Base-by-base conservation (phyloP, 2,113 vertebrate species). In the Craseonycteris thonglongyai region DNA sequence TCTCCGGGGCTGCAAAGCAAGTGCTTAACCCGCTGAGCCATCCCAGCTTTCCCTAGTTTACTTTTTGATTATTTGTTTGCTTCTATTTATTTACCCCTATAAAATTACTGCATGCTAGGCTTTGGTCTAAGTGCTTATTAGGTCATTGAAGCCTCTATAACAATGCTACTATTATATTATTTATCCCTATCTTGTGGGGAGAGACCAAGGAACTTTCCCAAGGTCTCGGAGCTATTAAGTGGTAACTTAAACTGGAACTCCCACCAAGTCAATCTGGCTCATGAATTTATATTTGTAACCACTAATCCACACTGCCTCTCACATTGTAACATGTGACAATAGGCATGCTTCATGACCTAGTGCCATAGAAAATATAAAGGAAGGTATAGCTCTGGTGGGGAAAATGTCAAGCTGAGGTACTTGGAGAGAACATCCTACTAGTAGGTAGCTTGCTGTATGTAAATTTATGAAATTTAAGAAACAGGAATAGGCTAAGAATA, bases 381-480 rank as follows among this genome's bases (percentile, higher is more conserved):
- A 65, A 69, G 0, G 3, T 6, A 13, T 74, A 42, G 26, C 15
- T 85, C 51, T 72, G 18, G 7, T 86, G 19, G 45, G 28, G 26
- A 45, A 66, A 16, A 61, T 30, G 18, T 71, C 40, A 85, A 4
- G 42, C 42, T 58, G 24, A 85, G 38, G 5, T 69, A 79, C 16
- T 45, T 33, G n/a, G n/a, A 56, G 22, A 95, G 40, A 87, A 45
- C 30, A 40, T 35, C 10, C 21, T 79, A 9, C 42, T 66, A 22
- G 42, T 33, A 71, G 51, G 14, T 5, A 80, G n/a, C 19, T 61
- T 79, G n/a, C 26, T 78, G 40, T 3, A n/a, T 21, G 5, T 47
- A n/a, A 75, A 22, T 74, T 22, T 58, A 45, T 19, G 79, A 85
- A 93, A 79, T 90, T 88, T 94, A 88, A 95, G 47, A 81, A 81